Conservation (phyloP, 2,888 invertebrate species). For the Ophioninae sp. region DNA sequence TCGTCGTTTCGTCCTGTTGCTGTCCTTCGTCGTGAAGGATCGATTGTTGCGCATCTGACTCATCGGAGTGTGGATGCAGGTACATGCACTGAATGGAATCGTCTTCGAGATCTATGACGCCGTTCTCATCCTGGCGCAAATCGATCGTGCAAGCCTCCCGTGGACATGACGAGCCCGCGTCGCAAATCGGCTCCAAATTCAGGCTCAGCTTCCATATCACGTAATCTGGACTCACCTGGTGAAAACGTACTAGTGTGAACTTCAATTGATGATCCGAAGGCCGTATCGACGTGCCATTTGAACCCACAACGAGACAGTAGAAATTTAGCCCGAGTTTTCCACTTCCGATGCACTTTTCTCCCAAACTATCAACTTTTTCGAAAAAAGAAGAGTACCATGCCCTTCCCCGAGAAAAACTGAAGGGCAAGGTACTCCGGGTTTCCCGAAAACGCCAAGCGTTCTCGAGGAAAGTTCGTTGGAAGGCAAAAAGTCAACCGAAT, state of each 20-base stretch:
- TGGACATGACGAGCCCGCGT: slow-evolving; percentile 69
- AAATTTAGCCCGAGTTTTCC: no score
- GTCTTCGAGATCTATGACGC: slow-evolving; percentile 68
- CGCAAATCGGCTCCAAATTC: slow-evolving; percentile 73
- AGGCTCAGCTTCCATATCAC: slow-evolving; percentile 73
- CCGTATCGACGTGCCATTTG: no score
- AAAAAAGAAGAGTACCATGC: neutral
- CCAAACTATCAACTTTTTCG: neutral
- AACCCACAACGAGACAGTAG: no score
- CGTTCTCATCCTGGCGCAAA: slow-evolving; percentile 71
- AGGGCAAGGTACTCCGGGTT: no score
- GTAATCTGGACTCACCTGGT: slow-evolving; percentile 71
- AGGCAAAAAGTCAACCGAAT: neutral
- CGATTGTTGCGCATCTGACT: slow-evolving; percentile 63
- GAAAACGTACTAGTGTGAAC: neutral
- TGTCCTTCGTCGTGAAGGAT: slow-evolving; percentile 51
- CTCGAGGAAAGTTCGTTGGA: neutral
- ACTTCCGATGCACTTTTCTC: no score
- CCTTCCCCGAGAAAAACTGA: no score
- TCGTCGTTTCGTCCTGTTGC: slow-evolving; percentile 47
- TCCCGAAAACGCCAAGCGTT: no score
- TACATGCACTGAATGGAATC: slow-evolving; percentile 76
- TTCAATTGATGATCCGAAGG: no score
- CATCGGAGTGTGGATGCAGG: slow-evolving; percentile 68
- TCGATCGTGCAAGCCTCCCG: slow-evolving; percentile 75